Percentiles rank a stretch among this genome's conserved stretches.
Conservation (phyloP, 2,888 invertebrate genomes). For the Euplexia lucipara region DNA sequence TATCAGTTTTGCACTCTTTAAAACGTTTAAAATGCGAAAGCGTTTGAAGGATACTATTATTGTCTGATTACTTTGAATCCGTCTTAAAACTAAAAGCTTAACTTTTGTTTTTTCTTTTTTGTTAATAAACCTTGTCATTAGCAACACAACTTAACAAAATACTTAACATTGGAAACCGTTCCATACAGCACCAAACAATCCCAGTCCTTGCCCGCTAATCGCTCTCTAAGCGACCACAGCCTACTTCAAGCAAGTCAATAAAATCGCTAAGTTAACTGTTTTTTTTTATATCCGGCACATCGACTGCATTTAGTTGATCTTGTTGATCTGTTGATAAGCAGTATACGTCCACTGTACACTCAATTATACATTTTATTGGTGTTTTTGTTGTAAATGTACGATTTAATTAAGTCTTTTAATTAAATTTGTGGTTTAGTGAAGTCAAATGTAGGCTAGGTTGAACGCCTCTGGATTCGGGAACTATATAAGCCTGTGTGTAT, state of each 20-base stretch:
- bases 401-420: constrained; percentile 32
- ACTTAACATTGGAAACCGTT: too few relatives aligned
- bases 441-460: background rate
- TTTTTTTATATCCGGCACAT: constrained; percentile 59
- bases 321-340: constrained; percentile 52
- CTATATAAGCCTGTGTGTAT: background rate
- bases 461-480: background rate
- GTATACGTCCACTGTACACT: constrained; percentile 33
- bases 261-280: constrained; percentile 61
- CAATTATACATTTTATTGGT: constrained; percentile 43
- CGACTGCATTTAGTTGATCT: constrained; percentile 46
- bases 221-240: constrained; percentile 18
- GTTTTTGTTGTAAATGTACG: constrained; percentile 22
- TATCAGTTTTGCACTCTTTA: too few relatives aligned
- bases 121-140: too few relatives aligned
- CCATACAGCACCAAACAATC: too few relatives aligned
- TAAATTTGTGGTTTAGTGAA: background rate
- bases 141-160: too few relatives aligned
- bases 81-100: too few relatives aligned
- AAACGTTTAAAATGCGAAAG: too few relatives aligned
- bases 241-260: constrained; percentile 46
- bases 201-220: background rate
- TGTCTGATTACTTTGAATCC: too few relatives aligned
- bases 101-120: too few relatives aligned
- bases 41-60: too few relatives aligned